Evolutionary conservation across 2,888 invertebrate genomes (phyloP).

Genomic region (Ormyrus pomaceus): DNA sequence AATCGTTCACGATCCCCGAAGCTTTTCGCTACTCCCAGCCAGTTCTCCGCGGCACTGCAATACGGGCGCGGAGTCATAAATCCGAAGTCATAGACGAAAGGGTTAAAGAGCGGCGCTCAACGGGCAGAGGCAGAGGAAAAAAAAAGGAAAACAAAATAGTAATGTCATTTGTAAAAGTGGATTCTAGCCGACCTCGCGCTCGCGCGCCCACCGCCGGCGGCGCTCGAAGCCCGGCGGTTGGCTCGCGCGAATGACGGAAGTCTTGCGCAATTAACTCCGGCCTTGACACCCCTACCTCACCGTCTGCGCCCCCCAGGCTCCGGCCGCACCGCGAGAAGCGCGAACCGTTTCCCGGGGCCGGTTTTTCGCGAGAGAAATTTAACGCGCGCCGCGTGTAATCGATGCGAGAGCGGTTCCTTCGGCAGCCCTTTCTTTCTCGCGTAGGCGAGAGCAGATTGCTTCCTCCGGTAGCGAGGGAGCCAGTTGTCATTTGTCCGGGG

Average conservation of each 20-base stretch:
- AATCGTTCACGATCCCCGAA: too few relatives aligned
- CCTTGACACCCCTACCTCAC: constrained; percentile 59
- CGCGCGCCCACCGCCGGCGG: background rate
- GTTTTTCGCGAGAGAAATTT: constrained; percentile 7
- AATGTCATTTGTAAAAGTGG: constrained; percentile 55
- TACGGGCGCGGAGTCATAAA: background rate
- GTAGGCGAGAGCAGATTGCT: background rate
- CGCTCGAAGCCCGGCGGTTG: constrained; percentile 20
- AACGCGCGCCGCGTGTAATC: background rate
- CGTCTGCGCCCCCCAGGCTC: background rate
- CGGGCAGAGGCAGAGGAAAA: background rate
- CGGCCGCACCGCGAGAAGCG: constrained; percentile 19
- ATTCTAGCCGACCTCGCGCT: constrained; percentile 49
- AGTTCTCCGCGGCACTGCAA: too few relatives aligned
- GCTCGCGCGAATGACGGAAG: constrained; percentile 58
- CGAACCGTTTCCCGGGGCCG: constrained; percentile 32
- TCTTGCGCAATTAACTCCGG: constrained; percentile 59
- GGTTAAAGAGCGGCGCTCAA: constrained; percentile 1
- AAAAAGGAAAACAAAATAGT: constrained; percentile 37
- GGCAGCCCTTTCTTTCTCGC: too few relatives aligned
- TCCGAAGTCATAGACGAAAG: background rate
- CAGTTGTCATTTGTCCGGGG: constrained; percentile 4
- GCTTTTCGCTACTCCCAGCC: too few relatives aligned
- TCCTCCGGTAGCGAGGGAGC: background rate
- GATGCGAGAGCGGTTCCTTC: background rate